Percentiles rank a stretch among this genome's conserved stretches.
phyloP scores from a whole-genome alignment of 1,140 invertebrate genomes.

The Pseudoatta argentina region DNA sequence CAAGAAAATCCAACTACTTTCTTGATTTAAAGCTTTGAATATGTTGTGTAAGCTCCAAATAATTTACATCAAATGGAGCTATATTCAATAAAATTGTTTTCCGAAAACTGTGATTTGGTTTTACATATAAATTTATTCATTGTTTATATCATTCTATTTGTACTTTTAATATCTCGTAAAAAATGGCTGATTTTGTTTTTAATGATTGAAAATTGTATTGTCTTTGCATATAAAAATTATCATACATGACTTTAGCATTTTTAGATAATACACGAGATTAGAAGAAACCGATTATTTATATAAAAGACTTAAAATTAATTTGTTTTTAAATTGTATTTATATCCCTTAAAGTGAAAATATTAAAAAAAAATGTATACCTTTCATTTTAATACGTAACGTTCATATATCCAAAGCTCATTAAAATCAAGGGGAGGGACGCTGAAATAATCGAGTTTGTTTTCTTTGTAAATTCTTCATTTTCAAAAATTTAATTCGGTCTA shows the following conservation, averaged over 20 bases:
- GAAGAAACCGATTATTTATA: too few relatives aligned
- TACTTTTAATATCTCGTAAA: too few relatives aligned
- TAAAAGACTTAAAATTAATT: not conserved
- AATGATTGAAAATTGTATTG: not conserved
- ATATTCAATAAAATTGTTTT: not conserved
- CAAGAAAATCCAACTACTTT: not conserved
- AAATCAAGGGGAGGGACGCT: not conserved
- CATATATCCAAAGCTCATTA: constrained; percentile 1
- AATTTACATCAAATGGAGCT: not conserved
- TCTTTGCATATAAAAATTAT: not conserved
- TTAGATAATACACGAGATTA: too few relatives aligned
- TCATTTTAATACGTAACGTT: not conserved
- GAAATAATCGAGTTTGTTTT: not conserved
- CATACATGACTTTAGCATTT: not conserved
- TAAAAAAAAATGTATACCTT: not conserved
- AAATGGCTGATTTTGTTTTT: too few relatives aligned
- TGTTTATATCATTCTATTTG: too few relatives aligned
- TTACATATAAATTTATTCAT: too few relatives aligned
- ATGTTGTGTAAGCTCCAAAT: constrained; percentile 1
- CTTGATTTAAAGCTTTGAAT: not conserved
- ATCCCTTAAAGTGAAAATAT: not conserved
- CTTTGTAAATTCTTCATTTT: not conserved
- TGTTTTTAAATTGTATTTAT: not conserved
- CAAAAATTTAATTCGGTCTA: not conserved
- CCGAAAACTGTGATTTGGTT: not conserved